Base-by-base conservation (phyloP, 2,113 vertebrate species). In the Danionella cerebrum region DNA sequence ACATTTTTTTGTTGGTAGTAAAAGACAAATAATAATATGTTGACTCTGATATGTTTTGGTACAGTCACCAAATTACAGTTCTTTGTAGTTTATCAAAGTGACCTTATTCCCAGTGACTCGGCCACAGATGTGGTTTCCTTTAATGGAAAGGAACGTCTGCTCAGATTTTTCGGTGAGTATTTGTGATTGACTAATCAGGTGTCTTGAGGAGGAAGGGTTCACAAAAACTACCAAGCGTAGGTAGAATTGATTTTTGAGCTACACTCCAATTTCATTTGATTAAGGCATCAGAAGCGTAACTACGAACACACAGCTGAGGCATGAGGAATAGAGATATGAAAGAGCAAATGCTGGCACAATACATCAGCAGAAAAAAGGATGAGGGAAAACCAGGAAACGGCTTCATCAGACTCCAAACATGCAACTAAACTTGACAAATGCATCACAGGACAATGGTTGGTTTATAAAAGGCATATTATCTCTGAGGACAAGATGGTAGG, bases 401-500 rank as follows among this genome's bases (percentile, higher is more conserved):
- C 29, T 50, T 64, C 60, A 64, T 48, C 42, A 21, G n/a, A 45
- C 25, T 18, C 14, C 19, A 8, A 60, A 60, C 60, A 48, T 47
- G 29, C 44, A 35, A 64, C 59, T 36, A 48, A 35, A 47, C 48
- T 63, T 63, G 59, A 63, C 59, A 63, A 45, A 12, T 31, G 58
- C 58, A 62, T 62, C 42, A 63, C 27, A 64, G 31, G 31, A 64
- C 44, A 64, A 64, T 64, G 29, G 44, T 64, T 22, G 60, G 29
- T 7, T 24, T 64, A 22, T 47, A 19, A 64, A 64, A 64, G 13
- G 31, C 29, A 22, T 64, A 64, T 64, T 64, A 64, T 64, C 60
- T 48, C 29, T 31, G 48, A 22, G 60, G 18, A 48, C 60, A 48
- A 64, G 18, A 36, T 48, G 60, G 29, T 48, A 48, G 44, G 31